Base-by-base conservation (phyloP, 2,888 invertebrate genomes). In the Buathra laborator region DNA sequence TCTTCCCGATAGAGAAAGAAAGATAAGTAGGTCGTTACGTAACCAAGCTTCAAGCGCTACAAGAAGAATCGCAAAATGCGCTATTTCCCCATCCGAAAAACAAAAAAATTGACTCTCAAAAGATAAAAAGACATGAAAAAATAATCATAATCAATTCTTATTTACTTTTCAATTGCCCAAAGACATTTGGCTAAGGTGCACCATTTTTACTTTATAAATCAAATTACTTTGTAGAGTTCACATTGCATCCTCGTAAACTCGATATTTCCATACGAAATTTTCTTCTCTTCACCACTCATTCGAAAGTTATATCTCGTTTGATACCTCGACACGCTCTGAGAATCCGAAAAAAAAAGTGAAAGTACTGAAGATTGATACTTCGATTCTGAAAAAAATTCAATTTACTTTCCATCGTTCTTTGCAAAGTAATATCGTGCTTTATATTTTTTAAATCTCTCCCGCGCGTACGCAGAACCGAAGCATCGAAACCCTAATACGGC, bases 1-100 rank as follows among this genome's bases (percentile, higher is more conserved):
- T 66, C 51, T 66, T 51, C 46, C 64, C 64, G 75, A 51, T 66
- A 48, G 51, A 76, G 64, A 66, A 56, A 62, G 80, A 59, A 72
- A 59, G 43, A 72, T 71, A 82, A 82, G 77, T 67, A 59, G 77
- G 82, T 82, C 77, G 77, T 82, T 82, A 67, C 77, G 82, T 67
- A 81, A 82, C 71, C 46, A 7, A 37, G 75, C 75, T 32, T 44
- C 32, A 32, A 32, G 29, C 29, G 59, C 59, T 62, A 14, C 59
- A 14, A 62, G 59, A 59, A 24, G 32, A 62, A 62, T 62, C 56
- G 56, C 59, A 62, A 5, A 12, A 12, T n/a, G 59, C 29, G 29
- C 59, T 62, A 62, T 62, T 62, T 62, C 59, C 14, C 37, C 29
- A 62, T 62, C 2, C 12, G 32, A n/a, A 14, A 62, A 9, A 24